A percentile compares a stretch with the other conserved stretches of the same genome.
phyloP scores from a whole-genome alignment of 1,140 invertebrate genomes.

The Delia radicum region DNA sequence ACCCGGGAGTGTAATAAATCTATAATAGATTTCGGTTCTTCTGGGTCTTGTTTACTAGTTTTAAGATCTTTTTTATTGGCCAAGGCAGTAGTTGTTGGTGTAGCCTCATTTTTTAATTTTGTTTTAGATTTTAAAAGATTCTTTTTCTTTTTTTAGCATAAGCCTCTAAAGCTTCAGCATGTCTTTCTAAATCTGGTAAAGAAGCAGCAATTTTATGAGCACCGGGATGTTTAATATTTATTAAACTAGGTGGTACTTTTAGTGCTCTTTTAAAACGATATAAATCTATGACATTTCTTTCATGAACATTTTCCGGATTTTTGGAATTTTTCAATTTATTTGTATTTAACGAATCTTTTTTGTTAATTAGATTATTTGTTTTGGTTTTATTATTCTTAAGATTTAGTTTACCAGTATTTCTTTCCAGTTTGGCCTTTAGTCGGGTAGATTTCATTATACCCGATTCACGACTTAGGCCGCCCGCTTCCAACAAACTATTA shows the following conservation, averaged over 20 bases:
- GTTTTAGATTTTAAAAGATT: neutral
- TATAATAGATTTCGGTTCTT: conserved; percentile 47
- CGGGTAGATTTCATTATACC: neutral
- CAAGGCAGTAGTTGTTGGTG: no score
- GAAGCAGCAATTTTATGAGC: conserved; percentile 67
- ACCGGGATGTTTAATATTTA: conserved; percentile 69
- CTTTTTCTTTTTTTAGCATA: conserved; percentile 13
- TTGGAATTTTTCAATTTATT: conserved; percentile 14
- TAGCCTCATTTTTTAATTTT: neutral
- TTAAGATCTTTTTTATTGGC: neutral
- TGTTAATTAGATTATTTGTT: neutral
- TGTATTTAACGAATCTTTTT: conserved; percentile 10
- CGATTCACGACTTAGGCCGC: neutral
- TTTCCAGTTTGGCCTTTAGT: neutral
- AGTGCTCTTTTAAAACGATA: conserved; percentile 78
- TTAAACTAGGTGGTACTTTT: conserved; percentile 74
- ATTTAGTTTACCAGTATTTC: neutral
- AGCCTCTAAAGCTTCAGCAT: neutral
- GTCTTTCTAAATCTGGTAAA: conserved; percentile 69
- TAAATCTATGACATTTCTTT: conserved; percentile 60
- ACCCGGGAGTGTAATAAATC: conserved; percentile 50
- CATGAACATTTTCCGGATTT: neutral
- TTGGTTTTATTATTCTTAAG: neutral
- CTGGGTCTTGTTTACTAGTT: neutral
- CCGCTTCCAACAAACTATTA: neutral